Base-by-base conservation (phyloP, 2,888 invertebrate species). In the Eristalis pertinax region DNA sequence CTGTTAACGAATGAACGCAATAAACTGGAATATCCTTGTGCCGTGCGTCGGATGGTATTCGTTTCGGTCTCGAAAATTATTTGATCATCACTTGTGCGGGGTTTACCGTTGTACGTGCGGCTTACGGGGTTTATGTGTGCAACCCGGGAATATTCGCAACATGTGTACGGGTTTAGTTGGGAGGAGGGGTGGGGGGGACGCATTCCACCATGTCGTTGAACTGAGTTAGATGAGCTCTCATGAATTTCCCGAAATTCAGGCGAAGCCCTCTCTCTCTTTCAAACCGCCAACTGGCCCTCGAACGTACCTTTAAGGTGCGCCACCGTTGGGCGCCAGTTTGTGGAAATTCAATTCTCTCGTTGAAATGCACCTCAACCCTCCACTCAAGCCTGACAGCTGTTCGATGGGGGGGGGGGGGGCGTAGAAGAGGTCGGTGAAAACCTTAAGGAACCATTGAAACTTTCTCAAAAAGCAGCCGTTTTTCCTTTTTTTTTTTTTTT, bases 1-100 rank as follows among this genome's bases (percentile, higher is more conserved):
- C 79, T 83, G 83, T 80, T 84, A 76, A 69, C 63, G 72, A 43
- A 79, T 68, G 74, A 67, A n/a, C 24, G 15, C 7, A 32, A 77
- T 76, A 81, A 81, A 81, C 41, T 56, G 63, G 63, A 26, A 68
- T 63, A 58, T 64, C 22, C 29, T 19, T 19, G 50, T 19, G 50
- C 19, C 4, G n/a, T n/a, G n/a, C 5, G 50, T n/a, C 11, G 24
- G 68, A 68, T 32, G 63, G 4, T 58, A 38, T 62, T 24, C 67
- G 65, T 10, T n/a, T 67, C 32, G 13, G 70, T 79, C 62, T 68
- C 32, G 15, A 15, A 67, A 67, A 43, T 72, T 72, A 79, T 65
- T 43, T 50, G 56, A 58, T 35, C 69, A 77, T 77, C 77, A 69
- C 69, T 64, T 76, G 41, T 76, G 68, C 24, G 62, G 29, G 68